Percentiles rank a stretch among this genome's conserved stretches.
phyloP scores from a whole-genome alignment of 2,113 vertebrate species.

The Papio anubis region DNA sequence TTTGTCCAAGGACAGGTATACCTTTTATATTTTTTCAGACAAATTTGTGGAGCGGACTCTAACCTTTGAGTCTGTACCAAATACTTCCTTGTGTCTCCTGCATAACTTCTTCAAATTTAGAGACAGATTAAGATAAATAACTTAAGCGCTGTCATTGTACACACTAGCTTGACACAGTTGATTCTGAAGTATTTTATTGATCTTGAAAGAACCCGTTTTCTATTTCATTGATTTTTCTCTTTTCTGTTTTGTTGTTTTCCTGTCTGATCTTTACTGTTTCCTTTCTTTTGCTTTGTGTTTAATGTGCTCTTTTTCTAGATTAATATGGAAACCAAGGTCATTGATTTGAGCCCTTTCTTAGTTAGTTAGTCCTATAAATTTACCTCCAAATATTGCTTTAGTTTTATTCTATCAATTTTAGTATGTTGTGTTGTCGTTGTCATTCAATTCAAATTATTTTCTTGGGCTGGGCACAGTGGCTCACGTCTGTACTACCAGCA shows the following conservation, averaged over 20 bases:
- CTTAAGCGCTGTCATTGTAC: background rate
- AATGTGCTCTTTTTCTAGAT: background rate
- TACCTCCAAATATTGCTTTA: background rate
- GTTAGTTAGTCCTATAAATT: background rate
- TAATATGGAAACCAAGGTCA: background rate
- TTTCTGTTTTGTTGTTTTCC: background rate
- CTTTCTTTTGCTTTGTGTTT: background rate
- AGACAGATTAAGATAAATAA: background rate
- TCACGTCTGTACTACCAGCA: too few species aligned
- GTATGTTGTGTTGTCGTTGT: background rate
- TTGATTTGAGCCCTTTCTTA: background rate
- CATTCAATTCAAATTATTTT: background rate
- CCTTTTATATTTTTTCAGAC: background rate
- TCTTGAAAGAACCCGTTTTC: background rate
- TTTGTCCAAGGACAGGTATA: background rate
- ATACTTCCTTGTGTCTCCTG: background rate
- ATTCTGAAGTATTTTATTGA: background rate
- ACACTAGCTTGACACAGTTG: background rate
- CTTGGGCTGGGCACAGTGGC: background rate
- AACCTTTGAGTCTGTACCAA: background rate
- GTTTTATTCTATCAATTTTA: background rate
- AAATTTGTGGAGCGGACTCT: background rate
- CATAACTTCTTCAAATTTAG: background rate
- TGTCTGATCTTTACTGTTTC: background rate
- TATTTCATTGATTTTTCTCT: background rate